A percentile compares a stretch with the other conserved stretches of the same genome.
phyloP scores from a whole-genome alignment of 2,797 vertebrate species.

The Tragopan temminckii region DNA sequence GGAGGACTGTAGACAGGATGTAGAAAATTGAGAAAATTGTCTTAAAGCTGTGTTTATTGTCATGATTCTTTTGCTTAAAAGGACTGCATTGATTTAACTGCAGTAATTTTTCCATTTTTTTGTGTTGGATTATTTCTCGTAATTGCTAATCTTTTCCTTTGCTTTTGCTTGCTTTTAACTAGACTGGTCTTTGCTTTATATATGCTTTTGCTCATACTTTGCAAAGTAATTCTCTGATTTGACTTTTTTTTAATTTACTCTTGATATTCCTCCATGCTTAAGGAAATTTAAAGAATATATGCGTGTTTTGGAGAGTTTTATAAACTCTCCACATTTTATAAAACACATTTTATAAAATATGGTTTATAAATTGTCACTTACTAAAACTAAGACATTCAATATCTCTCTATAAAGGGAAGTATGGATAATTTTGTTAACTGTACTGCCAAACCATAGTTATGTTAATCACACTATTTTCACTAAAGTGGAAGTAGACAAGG shows the following conservation, averaged over 20 bases:
- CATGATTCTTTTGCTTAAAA: neutral
- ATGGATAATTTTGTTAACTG: neutral
- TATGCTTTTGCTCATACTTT: neutral
- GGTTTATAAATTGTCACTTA: neutral
- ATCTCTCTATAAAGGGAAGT: neutral
- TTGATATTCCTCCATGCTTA: neutral
- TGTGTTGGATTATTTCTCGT: neutral
- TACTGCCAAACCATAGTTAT: neutral
- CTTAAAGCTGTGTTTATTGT: neutral
- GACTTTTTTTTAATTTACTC: neutral
- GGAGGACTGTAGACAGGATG: neutral
- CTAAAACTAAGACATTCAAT: neutral
- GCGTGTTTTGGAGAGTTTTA: neutral
- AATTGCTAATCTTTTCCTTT: neutral
- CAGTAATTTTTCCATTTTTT: neutral
- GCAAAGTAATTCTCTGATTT: neutral
- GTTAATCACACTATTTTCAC: neutral
- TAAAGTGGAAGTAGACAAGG: neutral
- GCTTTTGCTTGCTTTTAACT: neutral
- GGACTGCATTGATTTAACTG: neutral
- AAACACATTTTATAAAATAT: neutral
- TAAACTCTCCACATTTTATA: too few species aligned
- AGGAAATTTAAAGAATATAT: neutral
- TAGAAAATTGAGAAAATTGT: neutral
- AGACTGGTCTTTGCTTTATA: neutral